Percentiles rank a stretch among this genome's conserved stretches.
These are phyloP conservation scores for Hexactinellida sp. DNA, from an alignment of 37 sponge, comb jelly and placozoan genomes.

Conservation along the genomic window DNA sequence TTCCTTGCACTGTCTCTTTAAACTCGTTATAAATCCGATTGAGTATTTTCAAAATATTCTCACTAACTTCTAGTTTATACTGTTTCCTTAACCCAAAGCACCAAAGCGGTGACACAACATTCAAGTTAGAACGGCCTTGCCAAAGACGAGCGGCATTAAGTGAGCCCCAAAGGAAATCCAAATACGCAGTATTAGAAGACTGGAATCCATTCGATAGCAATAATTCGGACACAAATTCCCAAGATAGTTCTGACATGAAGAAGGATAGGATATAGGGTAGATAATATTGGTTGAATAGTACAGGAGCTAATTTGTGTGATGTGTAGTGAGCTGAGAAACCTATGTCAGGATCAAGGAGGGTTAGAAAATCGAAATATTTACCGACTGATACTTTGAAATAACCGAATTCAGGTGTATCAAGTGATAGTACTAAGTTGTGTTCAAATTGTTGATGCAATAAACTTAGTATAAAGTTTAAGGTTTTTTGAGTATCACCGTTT, in stretches of 20 bases:
- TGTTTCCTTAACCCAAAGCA: slow-evolving; percentile 7
- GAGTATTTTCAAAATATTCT: neutral
- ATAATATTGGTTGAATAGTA: neutral
- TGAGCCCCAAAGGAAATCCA: neutral
- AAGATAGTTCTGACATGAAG: slow-evolving; percentile 3
- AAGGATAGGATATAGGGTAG: neutral
- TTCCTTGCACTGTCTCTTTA: neutral
- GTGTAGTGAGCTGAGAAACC: neutral
- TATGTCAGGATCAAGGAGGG: neutral
- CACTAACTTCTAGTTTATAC: neutral
- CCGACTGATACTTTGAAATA: neutral
- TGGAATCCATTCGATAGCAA: neutral
- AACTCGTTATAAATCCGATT: slow-evolving; percentile 2
- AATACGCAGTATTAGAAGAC: neutral
- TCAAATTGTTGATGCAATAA: neutral
- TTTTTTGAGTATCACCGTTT: slow-evolving; percentile 42
- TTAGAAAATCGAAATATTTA: neutral
- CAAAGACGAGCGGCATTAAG: neutral
- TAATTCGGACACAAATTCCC: neutral
- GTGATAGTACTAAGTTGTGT: neutral
- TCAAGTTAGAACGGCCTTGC: neutral
- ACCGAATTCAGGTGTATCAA: neutral
- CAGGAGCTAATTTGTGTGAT: neutral
- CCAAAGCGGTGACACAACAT: neutral
- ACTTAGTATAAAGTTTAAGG: neutral